Base-by-base conservation (phyloP, 2,797 vertebrate species). In the Alfaro cultratus region DNA sequence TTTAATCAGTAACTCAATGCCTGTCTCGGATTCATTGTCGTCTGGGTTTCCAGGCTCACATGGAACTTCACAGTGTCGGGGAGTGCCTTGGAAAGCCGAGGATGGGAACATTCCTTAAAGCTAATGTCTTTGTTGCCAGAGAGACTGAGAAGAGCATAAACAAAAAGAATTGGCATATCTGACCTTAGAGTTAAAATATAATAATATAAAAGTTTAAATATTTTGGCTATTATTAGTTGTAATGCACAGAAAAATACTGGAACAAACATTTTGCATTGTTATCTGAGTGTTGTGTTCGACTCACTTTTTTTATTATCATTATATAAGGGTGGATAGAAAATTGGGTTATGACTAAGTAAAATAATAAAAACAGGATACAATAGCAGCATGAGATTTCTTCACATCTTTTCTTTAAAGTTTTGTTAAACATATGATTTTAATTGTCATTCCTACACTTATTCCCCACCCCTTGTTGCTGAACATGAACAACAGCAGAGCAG, bases 1-100 rank as follows among this genome's bases (percentile, higher is more conserved):
- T 90, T 88, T 84, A 90, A 91, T 91, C 68, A 89, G 78, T 92
- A 89, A 89, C 84, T 81, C 68, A 89, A 84, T 87, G 55, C 82
- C 85, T 71, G 55, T 82, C 53, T 91, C 41, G 79, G 3, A 87
- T 90, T 86, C 76, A 87, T 92, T 81, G 88, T 39, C 18, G 55
- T 43, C 78, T 68, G 72, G 49, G 31, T 80, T 90, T 83, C 80
- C 41, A 83, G 84, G 71, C 80, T 82, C 84, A 85, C 74, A 76
- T 88, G 86, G 80, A 89, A 89, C 75, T 85, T 91, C 80, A 89
- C 77, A 31, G 79, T 78, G 72, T 82, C 49, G 53, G 86, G 90
- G 89, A 90, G 89, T 89, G 88, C 73, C 92, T 75, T 81, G 85
- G 86, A 82, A 86, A 82, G 43, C 49, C 39, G 72, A 85, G 64